phyloP scores from a whole-genome alignment of 2,888 invertebrate genomes.

The Diadegma fenestrale region DNA sequence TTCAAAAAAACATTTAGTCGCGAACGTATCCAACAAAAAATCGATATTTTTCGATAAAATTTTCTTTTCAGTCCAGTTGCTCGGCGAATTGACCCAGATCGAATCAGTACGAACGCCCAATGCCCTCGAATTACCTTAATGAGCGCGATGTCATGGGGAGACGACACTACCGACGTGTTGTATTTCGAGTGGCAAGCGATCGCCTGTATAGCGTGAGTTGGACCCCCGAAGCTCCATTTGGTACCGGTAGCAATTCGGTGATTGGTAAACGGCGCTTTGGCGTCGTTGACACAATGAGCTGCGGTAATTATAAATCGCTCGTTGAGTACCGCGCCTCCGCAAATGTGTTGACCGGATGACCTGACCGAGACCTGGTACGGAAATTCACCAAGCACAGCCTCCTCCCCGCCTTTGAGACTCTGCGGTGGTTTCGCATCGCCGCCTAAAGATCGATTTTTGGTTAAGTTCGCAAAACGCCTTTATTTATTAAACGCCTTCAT shows the following conservation, averaged over 20 bases:
- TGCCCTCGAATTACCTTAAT: slow-evolving; percentile 44
- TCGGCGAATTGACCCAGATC: background rate
- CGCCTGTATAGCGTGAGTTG: slow-evolving; percentile 14
- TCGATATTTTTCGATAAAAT: too few relatives aligned
- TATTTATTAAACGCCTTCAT: too few relatives aligned
- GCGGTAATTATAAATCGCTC: slow-evolving; percentile 38
- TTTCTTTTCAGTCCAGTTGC: too few relatives aligned
- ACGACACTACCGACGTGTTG: background rate
- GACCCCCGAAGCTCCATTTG: slow-evolving; percentile 21
- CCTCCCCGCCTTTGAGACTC: slow-evolving; percentile 23
- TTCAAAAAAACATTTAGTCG: too few relatives aligned
- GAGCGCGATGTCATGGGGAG: slow-evolving; percentile 58
- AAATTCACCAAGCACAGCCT: slow-evolving; percentile 24
- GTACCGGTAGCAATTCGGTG: slow-evolving; percentile 50
- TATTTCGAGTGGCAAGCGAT: slow-evolving; percentile 22
- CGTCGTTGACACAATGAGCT: slow-evolving; percentile 29
- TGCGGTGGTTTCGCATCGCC: slow-evolving; percentile 14
- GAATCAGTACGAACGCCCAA: background rate
- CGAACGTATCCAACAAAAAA: too few relatives aligned
- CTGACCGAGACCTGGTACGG: slow-evolving; percentile 39
- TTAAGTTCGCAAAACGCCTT: too few relatives aligned
- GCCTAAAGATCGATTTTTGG: background rate
- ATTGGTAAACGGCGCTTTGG: background rate
- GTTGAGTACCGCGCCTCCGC: slow-evolving; percentile 40
- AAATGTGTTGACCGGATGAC: background rate